Percentiles rank a stretch among this genome's conserved stretches.
These are phyloP conservation scores for Pterocles burchelli DNA, from an alignment of 2,113 vertebrate genomes.

Conservation along the genomic window DNA sequence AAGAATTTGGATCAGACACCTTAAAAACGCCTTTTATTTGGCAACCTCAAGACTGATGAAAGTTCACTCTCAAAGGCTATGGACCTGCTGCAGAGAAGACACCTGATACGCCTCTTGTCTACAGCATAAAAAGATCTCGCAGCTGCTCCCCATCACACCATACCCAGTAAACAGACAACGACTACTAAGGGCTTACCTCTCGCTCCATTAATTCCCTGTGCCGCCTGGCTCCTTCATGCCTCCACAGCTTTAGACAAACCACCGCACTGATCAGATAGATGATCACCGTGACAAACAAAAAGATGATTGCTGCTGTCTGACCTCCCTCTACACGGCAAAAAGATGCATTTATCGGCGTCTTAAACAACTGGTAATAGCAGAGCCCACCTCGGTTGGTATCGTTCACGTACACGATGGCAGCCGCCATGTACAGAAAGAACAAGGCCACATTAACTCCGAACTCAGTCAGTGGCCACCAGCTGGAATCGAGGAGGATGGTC, in stretches of 20 bases:
- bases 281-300: conserved; percentile 86
- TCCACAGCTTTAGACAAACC: conserved; percentile 90
- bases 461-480: conserved; percentile 94
- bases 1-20: neutral
- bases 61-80: neutral
- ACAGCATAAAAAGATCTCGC: fast-evolving
- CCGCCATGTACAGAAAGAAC: conserved; percentile 85
- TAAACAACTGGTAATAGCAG: conserved; percentile 86
- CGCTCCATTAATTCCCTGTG: conserved; percentile 76
- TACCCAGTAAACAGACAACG: fast-evolving
- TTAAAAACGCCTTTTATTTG: neutral
- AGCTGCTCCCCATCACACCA: neutral
- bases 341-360: conserved; percentile 80
- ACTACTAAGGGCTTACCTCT: conserved; percentile 74
- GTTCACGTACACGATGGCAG: conserved; percentile 87
- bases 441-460: conserved; percentile 85
- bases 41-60: neutral
- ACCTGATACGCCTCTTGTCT: fast-evolving
- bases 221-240: conserved; percentile 86
- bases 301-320: conserved; percentile 89
- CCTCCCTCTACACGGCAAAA: conserved; percentile 93
- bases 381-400: conserved; percentile 90
- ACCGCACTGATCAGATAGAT: conserved; percentile 85
- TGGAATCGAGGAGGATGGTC: conserved; percentile 91
- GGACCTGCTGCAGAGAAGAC: neutral